These are phyloP conservation scores for Morone chrysops DNA, from an alignment of 2,113 vertebrate genomes.

Conservation along the genomic window DNA sequence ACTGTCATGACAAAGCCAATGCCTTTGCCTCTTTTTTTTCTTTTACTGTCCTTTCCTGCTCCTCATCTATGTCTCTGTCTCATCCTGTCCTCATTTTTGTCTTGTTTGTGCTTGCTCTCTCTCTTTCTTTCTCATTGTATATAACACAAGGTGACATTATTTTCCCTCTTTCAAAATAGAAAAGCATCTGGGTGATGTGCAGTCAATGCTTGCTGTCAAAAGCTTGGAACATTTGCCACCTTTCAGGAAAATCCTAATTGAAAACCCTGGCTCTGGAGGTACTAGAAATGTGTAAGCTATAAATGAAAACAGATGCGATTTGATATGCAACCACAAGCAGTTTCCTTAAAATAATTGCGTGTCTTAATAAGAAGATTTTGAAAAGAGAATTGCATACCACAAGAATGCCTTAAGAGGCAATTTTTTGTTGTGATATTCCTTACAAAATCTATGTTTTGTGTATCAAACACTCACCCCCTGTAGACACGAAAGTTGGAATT, in stretches of 20 bases:
- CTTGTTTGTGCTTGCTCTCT: conserved; percentile 53
- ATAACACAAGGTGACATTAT: conserved; percentile 72
- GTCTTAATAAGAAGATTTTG: neutral
- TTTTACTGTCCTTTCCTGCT: conserved; percentile 57
- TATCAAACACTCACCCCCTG: conserved; percentile 10
- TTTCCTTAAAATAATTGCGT: conserved; percentile 10
- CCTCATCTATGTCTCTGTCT: conserved; percentile 55
- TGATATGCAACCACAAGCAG: neutral
- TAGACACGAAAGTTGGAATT: conserved; percentile 14
- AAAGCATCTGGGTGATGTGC: conserved; percentile 50
- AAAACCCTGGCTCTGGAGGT: conserved; percentile 45
- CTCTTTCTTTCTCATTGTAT: conserved; percentile 48
- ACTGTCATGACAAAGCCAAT: conserved; percentile 75
- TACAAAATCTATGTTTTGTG: neutral
- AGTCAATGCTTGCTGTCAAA: conserved; percentile 59
- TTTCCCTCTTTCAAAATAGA: conserved; percentile 46
- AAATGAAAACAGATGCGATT: conserved; percentile 12
- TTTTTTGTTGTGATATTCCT: neutral
- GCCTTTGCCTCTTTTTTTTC: conserved; percentile 44
- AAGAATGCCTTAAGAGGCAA: neutral
- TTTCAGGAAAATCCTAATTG: conserved; percentile 64
- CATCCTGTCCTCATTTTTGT: conserved; percentile 62
- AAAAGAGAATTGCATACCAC: neutral
- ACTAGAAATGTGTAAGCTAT: conserved; percentile 19
- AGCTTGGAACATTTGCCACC: conserved; percentile 50